phyloP scores from a whole-genome alignment of 2,797 vertebrate species.

The Poecile montanus region DNA sequence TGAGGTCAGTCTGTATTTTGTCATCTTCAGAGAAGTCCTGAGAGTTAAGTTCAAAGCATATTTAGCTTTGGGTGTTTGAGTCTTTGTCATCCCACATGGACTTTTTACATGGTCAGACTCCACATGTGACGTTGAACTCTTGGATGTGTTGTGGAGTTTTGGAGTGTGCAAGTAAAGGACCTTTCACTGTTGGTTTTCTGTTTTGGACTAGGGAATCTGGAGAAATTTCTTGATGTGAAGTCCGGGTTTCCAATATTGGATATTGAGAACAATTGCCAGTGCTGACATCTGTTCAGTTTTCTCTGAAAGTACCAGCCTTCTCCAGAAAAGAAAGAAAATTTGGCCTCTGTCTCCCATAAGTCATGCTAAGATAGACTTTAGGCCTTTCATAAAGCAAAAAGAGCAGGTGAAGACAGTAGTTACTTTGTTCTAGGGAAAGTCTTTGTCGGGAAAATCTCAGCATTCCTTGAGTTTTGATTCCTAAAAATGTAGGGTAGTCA shows the following conservation, averaged over 20 bases:
- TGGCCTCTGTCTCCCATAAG: background rate
- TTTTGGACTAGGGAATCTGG: background rate
- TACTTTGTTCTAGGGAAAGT: background rate
- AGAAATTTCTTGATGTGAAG: background rate
- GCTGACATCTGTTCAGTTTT: background rate
- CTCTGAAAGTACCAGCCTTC: background rate
- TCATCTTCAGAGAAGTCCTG: background rate
- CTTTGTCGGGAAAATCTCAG: background rate
- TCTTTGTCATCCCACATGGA: background rate
- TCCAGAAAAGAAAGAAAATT: background rate
- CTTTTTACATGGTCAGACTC: fast-evolving
- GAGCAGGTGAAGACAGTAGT: background rate
- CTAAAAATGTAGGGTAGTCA: background rate
- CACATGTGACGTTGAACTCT: background rate
- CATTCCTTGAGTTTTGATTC: background rate
- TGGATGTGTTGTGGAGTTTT: background rate
- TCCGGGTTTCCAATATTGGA: background rate
- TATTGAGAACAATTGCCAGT: background rate
- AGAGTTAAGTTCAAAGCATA: background rate
- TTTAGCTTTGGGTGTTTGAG: background rate
- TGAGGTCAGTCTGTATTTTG: background rate
- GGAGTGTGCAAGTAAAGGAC: background rate
- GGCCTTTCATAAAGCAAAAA: no score
- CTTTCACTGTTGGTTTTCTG: background rate
- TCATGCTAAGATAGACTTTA: background rate